phyloP scores from a whole-genome alignment of 1,140 invertebrate genomes.

The Diuraphis noxia region DNA sequence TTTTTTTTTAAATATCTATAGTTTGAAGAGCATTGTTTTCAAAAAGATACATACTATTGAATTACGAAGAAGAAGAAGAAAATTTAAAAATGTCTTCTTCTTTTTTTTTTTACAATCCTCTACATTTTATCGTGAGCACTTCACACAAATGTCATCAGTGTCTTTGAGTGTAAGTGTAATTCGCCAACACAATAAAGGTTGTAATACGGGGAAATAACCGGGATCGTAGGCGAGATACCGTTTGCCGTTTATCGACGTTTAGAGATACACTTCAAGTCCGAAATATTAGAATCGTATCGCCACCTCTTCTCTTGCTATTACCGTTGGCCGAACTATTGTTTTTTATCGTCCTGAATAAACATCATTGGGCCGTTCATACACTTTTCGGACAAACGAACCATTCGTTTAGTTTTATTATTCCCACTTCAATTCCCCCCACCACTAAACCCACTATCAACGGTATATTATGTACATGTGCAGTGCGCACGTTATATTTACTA shows the following conservation, averaged over 20 bases:
- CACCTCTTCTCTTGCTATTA: neutral
- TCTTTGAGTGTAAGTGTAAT: neutral
- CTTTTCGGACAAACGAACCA: neutral
- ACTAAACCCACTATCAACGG: too few species aligned
- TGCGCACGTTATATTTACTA: neutral
- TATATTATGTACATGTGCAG: neutral
- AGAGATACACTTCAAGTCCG: neutral
- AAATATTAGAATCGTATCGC: slow-evolving; percentile 18
- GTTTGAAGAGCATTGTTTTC: neutral
- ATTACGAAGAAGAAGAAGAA: neutral
- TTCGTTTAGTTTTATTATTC: neutral
- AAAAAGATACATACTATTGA: neutral
- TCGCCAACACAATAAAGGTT: neutral
- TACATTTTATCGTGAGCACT: neutral
- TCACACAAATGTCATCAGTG: neutral
- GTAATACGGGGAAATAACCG: neutral
- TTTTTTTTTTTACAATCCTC: neutral
- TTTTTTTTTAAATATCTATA: neutral
- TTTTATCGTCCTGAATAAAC: neutral
- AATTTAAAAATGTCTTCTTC: neutral
- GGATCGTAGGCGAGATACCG: neutral
- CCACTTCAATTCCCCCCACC: too few species aligned
- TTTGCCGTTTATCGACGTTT: slow-evolving; percentile 14
- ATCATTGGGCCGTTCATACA: neutral
- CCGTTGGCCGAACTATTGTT: neutral